Percentiles rank a stretch among this genome's conserved stretches.
These are phyloP conservation scores for Eleutherodactylus coqui DNA, from an alignment of 2,797 vertebrate genomes.

Conservation along the genomic window DNA sequence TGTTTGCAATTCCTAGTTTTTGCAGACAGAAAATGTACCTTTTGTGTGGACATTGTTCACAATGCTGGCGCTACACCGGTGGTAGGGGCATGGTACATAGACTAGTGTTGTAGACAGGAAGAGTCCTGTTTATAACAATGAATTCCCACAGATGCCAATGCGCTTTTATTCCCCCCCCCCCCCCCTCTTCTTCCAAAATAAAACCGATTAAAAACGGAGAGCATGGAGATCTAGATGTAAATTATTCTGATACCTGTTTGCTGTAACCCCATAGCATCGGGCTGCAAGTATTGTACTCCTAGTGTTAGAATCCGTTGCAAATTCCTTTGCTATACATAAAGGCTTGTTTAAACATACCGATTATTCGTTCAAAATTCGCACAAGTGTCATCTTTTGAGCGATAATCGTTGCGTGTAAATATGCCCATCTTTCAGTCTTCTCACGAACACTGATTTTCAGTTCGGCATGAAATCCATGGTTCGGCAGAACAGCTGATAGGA, in stretches of 20 bases:
- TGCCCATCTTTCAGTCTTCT: too few species aligned
- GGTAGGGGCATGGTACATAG: background rate
- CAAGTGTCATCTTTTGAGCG: too few species aligned
- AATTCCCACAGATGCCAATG: conserved; percentile 1
- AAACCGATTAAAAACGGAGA: background rate
- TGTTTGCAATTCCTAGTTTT: background rate
- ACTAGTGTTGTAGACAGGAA: background rate
- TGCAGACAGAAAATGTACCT: background rate
- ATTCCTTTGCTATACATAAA: too few species aligned
- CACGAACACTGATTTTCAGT: too few species aligned
- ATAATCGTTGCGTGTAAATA: too few species aligned
- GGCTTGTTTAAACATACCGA: too few species aligned
- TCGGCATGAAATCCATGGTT: too few species aligned
- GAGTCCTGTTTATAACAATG: conserved; percentile 42
- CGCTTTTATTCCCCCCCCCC: too few species aligned
- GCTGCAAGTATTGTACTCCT: background rate
- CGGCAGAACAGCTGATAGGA: too few species aligned
- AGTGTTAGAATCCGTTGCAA: background rate
- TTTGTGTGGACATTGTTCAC: background rate
- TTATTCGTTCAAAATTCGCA: too few species aligned
- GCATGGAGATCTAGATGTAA: background rate
- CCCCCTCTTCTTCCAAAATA: too few species aligned
- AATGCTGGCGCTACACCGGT: background rate
- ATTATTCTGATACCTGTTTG: background rate
- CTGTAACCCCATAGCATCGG: background rate